Percentiles rank a stretch among this genome's conserved stretches.
These are phyloP conservation scores for Drosophila sulfurigaster DNA, from an alignment of 1,140 invertebrate species.

Conservation along the genomic window DNA sequence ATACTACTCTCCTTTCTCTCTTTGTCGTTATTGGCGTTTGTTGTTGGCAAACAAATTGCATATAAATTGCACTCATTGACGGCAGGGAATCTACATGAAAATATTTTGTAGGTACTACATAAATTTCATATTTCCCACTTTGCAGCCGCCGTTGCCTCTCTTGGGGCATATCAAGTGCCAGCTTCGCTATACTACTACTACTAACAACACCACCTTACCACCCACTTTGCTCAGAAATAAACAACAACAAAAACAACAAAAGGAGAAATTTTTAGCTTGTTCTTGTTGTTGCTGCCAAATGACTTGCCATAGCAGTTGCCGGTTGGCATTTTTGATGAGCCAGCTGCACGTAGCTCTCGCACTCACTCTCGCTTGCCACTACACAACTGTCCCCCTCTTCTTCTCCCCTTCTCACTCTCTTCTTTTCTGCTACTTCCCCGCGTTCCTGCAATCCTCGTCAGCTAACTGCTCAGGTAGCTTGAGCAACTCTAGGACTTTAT, in stretches of 20 bases:
- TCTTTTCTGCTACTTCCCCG: neutral
- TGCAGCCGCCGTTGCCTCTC: constrained; percentile 14
- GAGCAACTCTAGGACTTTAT: constrained; percentile 61
- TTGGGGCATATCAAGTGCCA: constrained; percentile 41
- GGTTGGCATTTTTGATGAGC: constrained; percentile 76
- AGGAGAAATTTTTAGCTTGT: constrained; percentile 37
- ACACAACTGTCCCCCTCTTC: neutral
- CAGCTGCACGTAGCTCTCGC: constrained; percentile 36
- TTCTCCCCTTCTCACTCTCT: neutral
- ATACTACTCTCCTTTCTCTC: neutral
- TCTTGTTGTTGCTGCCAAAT: constrained; percentile 54
- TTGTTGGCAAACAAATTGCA: constrained; percentile 62
- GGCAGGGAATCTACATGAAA: constrained; percentile 62
- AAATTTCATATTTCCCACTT: constrained; percentile 66
- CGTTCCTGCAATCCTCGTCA: neutral
- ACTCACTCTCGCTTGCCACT: no score
- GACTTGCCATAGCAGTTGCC: constrained; percentile 54
- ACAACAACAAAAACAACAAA: constrained; percentile 42
- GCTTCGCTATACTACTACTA: neutral
- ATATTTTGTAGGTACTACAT: constrained; percentile 63
- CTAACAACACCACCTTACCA: neutral
- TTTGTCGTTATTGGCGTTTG: constrained; percentile 21
- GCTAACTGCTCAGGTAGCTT: constrained; percentile 28
- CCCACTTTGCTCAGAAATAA: constrained; percentile 26
- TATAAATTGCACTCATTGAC: constrained; percentile 78